Base-by-base conservation (phyloP, 2,888 invertebrate species). In the Nipponacmea schrenckii region DNA sequence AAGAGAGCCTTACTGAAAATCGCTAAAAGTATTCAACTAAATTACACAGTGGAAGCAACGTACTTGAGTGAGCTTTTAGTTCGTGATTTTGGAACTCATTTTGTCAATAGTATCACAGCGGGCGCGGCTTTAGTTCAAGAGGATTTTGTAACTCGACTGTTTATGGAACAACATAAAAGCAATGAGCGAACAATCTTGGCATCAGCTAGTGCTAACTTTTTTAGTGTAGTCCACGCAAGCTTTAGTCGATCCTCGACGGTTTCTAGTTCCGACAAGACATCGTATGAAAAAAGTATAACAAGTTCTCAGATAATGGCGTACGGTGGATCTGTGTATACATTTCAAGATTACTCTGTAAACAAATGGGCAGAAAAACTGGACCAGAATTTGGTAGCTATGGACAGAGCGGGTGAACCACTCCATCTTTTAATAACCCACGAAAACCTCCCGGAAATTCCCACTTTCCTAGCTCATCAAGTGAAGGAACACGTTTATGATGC, bases 81-180 rank as follows among this genome's bases (percentile, higher is more conserved):
- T n/a, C 76, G 84, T 65, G 85, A 85, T 68, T 86, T 80, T 68
- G 86, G 86, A n/a, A 83, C 85, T 0, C 84, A 85, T 74, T 72
- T 84, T 44, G 73, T 83, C 24, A 83, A 81, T 31, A 78, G 80
- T 64, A 77, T 83, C 0, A 76, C 80, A 62, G 83, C 82, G 0
- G 84, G 85, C 12, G 83, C 83, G 10, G 78, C 79, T 1, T 70
- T 81, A 0, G 77, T 81, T 20, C 80, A 81, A 67, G 65, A 56
- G 14, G 56, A 56, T 56, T 56, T 56, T 56, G 24, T 56, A 24
- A 24, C 56, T 24, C 56, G 24, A 56, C n/a, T 4, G 20, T 56
- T 24, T 56, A 24, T 56, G 2, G 24, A 10, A 24, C 2, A 56
- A 8, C 10, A 8, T 12, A 0, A 24, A 20, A 24, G 8, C 24